phyloP scores from a whole-genome alignment of 1,140 invertebrate genomes.

The Drosophila azteca region DNA sequence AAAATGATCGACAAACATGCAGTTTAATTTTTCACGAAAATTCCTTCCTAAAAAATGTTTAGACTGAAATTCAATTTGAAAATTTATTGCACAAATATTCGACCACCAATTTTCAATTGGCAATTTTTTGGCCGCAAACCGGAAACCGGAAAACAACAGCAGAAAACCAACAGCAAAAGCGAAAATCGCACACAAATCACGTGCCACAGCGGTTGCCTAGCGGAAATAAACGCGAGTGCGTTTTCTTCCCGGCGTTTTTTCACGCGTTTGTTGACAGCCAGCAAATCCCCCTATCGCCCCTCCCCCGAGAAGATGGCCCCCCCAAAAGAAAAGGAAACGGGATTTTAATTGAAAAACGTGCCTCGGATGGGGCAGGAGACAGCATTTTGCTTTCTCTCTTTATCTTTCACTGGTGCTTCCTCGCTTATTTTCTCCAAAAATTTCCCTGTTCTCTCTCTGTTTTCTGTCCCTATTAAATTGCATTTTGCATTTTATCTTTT shows the following conservation, averaged over 20 bases:
- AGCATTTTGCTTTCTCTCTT: neutral
- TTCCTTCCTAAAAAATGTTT: slow-evolving; percentile 16
- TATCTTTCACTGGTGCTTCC: neutral
- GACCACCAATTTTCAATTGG: slow-evolving; percentile 70
- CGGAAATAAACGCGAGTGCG: slow-evolving; percentile 61
- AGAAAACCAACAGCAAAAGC: slow-evolving; percentile 38
- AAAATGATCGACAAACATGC: neutral
- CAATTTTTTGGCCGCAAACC: slow-evolving; percentile 44
- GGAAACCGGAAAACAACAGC: slow-evolving; percentile 23
- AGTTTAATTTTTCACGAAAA: slow-evolving; percentile 13
- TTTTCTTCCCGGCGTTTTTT: slow-evolving; percentile 54
- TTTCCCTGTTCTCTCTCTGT: neutral
- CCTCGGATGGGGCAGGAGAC: slow-evolving; percentile 22
- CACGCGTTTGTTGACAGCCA: slow-evolving; percentile 43
- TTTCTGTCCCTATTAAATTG: neutral
- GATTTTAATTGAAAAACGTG: slow-evolving; percentile 80
- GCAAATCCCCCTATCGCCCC: too few relatives aligned
- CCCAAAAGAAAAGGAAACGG: slow-evolving; percentile 35
- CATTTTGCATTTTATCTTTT: slow-evolving; percentile 12
- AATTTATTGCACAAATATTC: slow-evolving; percentile 63
- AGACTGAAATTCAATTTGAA: slow-evolving; percentile 22
- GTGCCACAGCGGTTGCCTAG: slow-evolving; percentile 57
- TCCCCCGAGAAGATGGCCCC: neutral
- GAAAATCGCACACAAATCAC: slow-evolving; percentile 69
- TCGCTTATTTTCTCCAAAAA: neutral